Base-by-base conservation (phyloP, 2,888 invertebrate species). In the Dendrolimus pini region DNA sequence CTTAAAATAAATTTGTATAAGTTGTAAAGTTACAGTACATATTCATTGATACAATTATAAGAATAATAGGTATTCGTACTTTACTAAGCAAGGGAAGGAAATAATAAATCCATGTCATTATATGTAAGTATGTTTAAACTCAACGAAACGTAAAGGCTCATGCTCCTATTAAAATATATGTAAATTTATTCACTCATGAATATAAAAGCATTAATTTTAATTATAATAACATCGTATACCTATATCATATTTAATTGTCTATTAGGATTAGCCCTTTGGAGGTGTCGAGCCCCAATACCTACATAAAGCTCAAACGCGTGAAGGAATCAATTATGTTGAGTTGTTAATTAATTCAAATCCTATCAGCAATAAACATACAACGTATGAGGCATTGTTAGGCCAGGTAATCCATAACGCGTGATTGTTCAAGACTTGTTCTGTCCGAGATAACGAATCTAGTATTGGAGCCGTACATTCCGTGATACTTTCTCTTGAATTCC, bases 391-490 rank as follows among this genome's bases (percentile, higher is more conserved):
- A 54, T 10, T 56, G 55, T 57, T 41, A 54, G 58, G 58, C n/a
- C 67, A 64, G 55, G 64, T 47, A 10, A 47, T 47, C 47, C 12
- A 12, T 47, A 47, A 47, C 47, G 47, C 12, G 47, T 2, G 12
- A 10, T 47, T 10, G 47, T 47, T 47, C 47, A 67, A 71, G 71
- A 64, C 62, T 62, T 66, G 65, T 63, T 65, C 61, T 54, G 64
- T 68, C 61, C 62, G 64, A 69, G 72, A 70, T 76, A 78, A 77
- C 72, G 68, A 75, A 76, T 68, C 66, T 67, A 65, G 65, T 67
- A 70, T 71, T 61, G 62, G 60, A 56, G 63, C 73, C 67, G 63
- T 74, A 75, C 47, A 71, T 66, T 62, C 63, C 66, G 69, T 58
- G 69, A 70, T 62, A 59, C 60, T 62, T 67, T 66, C 62, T 60